Evolutionary conservation across 2,888 invertebrate genomes (phyloP).

Genomic region (Apamea anceps): DNA sequence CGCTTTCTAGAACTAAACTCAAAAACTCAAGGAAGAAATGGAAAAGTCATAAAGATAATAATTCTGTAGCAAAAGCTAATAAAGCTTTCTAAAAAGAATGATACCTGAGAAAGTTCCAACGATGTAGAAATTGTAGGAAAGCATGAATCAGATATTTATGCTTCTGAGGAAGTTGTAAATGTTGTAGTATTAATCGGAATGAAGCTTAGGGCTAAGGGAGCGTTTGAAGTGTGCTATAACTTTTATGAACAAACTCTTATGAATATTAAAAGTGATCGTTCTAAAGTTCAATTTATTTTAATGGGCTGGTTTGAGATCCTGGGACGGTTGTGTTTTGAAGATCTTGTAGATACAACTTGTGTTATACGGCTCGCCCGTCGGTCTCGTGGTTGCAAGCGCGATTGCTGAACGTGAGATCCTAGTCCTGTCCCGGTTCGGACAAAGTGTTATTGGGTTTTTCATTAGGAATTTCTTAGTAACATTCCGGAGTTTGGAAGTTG

Average conservation of each 20-base stretch:
- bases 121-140: conserved; percentile 31
- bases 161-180: conserved; percentile 37
- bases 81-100: conserved; percentile 35
- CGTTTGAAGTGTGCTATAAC: background rate
- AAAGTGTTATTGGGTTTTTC: background rate
- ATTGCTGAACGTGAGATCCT: background rate
- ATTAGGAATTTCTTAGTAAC: background rate
- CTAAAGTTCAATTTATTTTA: conserved; percentile 4
- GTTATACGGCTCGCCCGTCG: background rate
- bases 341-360: background rate
- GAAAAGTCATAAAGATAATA: conserved; percentile 8
- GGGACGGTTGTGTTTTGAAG: background rate
- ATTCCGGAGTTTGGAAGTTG: background rate
- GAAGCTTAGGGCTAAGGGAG: background rate
- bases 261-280: background rate
- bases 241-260: conserved; percentile 14
- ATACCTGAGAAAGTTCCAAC: conserved; percentile 16
- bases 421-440: background rate
- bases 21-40: conserved; percentile 8
- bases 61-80: conserved; percentile 16
- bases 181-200: background rate
- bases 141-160: conserved; percentile 36
- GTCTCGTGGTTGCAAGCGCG: background rate
- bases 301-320: background rate
- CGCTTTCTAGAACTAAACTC: conserved; percentile 1